phyloP scores from a whole-genome alignment of 2,888 invertebrate genomes.

The Melitaea athalia region DNA sequence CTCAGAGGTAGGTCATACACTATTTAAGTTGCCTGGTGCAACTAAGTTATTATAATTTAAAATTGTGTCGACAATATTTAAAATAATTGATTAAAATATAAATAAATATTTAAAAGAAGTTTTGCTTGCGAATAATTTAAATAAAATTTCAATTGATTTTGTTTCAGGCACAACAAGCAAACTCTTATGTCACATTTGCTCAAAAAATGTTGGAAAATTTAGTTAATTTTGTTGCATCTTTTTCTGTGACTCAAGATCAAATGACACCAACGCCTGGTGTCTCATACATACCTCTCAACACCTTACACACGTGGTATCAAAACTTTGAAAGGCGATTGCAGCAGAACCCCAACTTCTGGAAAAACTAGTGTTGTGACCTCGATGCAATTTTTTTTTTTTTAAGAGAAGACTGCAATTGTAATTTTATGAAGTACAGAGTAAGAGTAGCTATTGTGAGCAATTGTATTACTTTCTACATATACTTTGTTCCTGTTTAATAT shows the following conservation, averaged over 20 bases:
- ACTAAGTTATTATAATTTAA: no score
- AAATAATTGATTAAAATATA: not conserved
- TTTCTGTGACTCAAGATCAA: slow-evolving; percentile 89
- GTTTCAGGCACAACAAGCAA: slow-evolving; percentile 66
- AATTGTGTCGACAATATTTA: no score
- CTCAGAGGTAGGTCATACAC: slow-evolving; percentile 54
- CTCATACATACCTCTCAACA: slow-evolving; percentile 92
- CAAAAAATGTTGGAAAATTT: slow-evolving; percentile 97
- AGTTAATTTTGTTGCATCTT: slow-evolving; percentile 96
- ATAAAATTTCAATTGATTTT: slow-evolving; percentile 15
- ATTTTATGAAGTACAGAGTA: not conserved
- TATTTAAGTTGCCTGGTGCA: no score
- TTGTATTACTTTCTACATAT: not conserved
- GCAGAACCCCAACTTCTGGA: slow-evolving; percentile 98
- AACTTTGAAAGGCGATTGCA: slow-evolving; percentile 94
- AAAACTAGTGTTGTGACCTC: slow-evolving; percentile 57
- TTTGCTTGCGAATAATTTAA: not conserved
- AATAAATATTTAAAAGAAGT: no score
- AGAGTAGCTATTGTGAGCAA: slow-evolving; percentile 4
- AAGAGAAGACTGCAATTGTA: not conserved
- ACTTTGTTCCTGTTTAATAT: not conserved
- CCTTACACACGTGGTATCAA: slow-evolving; percentile 95
- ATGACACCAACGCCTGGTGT: slow-evolving; percentile 90
- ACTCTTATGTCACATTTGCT: slow-evolving; percentile 85
- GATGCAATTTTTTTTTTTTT: not conserved